phyloP scores from a whole-genome alignment of 2,888 invertebrate species.

The Eupithecia dodoneata region DNA sequence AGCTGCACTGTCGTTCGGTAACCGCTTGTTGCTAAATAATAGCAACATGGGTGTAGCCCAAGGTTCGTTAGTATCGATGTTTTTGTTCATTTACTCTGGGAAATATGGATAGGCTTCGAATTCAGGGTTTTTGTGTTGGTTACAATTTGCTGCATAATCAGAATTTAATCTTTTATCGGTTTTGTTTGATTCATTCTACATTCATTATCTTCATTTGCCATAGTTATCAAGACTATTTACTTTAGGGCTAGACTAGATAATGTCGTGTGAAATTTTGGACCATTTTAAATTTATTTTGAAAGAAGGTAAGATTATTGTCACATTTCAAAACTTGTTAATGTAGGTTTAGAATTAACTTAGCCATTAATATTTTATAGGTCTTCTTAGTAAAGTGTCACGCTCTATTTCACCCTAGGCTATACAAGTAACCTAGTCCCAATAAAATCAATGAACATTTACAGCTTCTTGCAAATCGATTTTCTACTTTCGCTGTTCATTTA shows the following conservation, averaged over 20 bases:
- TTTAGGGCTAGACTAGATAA: not conserved
- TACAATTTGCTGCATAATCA: not conserved
- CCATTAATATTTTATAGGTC: not conserved
- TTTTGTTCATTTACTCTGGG: slow-evolving; percentile 4
- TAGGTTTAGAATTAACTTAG: not conserved
- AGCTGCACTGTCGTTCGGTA: slow-evolving; percentile 55
- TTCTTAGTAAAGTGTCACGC: slow-evolving; percentile 39
- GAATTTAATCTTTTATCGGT: not conserved
- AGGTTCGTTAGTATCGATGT: not conserved
- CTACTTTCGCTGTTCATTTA: slow-evolving; percentile 58
- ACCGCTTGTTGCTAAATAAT: slow-evolving; percentile 46
- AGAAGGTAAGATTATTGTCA: not conserved
- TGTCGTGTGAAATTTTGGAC: not conserved
- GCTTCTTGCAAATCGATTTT: slow-evolving; percentile 55
- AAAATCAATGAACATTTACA: slow-evolving; percentile 60
- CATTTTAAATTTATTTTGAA: not conserved
- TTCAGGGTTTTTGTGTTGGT: not conserved
- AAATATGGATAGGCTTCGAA: slow-evolving; percentile 10
- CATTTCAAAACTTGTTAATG: not conserved
- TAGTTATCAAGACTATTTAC: not conserved
- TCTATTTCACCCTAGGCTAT: slow-evolving; percentile 40
- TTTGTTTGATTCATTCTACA: not conserved
- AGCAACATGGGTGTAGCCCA: slow-evolving; percentile 30
- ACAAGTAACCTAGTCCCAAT: slow-evolving; percentile 53
- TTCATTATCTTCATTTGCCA: not conserved